A percentile compares a stretch with the other conserved stretches of the same genome.
Conservation (phyloP, 1,140 invertebrate species). For the Drosophila ironensis region DNA sequence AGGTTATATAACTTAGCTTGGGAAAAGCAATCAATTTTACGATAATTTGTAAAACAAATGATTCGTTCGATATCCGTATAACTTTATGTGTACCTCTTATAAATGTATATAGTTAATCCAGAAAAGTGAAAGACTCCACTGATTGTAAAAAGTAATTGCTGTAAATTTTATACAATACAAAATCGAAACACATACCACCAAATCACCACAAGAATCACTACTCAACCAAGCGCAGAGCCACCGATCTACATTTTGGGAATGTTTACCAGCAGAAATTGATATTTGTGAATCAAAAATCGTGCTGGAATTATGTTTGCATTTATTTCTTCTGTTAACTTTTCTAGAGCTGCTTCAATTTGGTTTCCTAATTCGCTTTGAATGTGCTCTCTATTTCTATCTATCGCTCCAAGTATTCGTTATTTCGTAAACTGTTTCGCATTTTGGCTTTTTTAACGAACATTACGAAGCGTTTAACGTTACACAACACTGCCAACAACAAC, state of each 20-base stretch:
- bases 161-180: conserved; percentile 57
- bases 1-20: no score
- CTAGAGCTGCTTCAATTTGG: conserved; percentile 3
- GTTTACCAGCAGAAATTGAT: background rate
- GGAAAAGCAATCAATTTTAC: no score
- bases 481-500: conserved; percentile 24
- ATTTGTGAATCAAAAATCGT: background rate
- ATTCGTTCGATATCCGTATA: conserved; percentile 19
- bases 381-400: conserved; percentile 19
- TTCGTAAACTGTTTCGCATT: conserved; percentile 29
- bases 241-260: no score
- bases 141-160: conserved; percentile 74
- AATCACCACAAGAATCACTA: conserved; percentile 8
- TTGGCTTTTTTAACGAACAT: conserved; percentile 14
- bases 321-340: background rate
- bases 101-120: conserved; percentile 11
- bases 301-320: background rate
- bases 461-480: conserved; percentile 16
- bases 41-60: no score
- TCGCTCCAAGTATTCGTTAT: conserved; percentile 23
- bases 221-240: conserved; percentile 11
- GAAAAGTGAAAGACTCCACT: conserved; percentile 12
- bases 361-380: conserved; percentile 59
- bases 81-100: conserved; percentile 19
- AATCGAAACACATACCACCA: conserved; percentile 5